Base-by-base conservation (phyloP, 92 coral and sea anemone genomes). In the Plumapathes pennacea region DNA sequence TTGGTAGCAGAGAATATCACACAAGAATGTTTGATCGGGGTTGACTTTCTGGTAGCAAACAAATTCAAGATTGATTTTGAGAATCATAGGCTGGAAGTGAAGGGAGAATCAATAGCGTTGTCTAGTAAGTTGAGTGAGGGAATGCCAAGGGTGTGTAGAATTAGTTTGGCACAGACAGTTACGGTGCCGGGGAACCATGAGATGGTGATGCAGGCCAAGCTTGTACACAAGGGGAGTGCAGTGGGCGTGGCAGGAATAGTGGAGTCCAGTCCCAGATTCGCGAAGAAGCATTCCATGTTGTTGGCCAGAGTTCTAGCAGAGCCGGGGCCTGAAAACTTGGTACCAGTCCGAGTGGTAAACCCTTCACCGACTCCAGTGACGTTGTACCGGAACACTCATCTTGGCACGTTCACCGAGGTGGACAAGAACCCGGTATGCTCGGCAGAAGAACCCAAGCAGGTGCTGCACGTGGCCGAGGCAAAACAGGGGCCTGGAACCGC, bases 121-220 rank as follows among this genome's bases (percentile, higher is more conserved):
- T n/a, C n/a, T n/a, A n/a, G n/a, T 20, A 22, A 34, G 53, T 53
- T 21, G 5, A 67, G 14, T 3, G 23, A 32, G 33, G 53, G 47
- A 0, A 28, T 6, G 2, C 2, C 25, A 5, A 71, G 38, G 25
- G 72, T 39, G 25, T 69, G 75, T 51, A 11, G 50, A 26, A 52
- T 77, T 32, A 65, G 76, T 65, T 46, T 74, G 54, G 76, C 48
- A n/a, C 60, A 74, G 14, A 74, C 82, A 52, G 68, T 65, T 11
- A 56, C 58, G 37, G 77, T 77, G 2, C 77, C 77, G 25, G 77
- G 72, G n/a, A 29, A 18, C 3, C 76, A 67, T 32, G 83, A 67
- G 17, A 67, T 67, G 69, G 12, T 76, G 19, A 54, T 66, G 69
- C 62, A 13, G 5, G 76, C 77, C 12, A 57, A 48, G 20, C 7